A percentile compares a stretch with the other conserved stretches of the same genome.
phyloP scores from a whole-genome alignment of 2,888 invertebrate genomes.

The Ophion ellenae region DNA sequence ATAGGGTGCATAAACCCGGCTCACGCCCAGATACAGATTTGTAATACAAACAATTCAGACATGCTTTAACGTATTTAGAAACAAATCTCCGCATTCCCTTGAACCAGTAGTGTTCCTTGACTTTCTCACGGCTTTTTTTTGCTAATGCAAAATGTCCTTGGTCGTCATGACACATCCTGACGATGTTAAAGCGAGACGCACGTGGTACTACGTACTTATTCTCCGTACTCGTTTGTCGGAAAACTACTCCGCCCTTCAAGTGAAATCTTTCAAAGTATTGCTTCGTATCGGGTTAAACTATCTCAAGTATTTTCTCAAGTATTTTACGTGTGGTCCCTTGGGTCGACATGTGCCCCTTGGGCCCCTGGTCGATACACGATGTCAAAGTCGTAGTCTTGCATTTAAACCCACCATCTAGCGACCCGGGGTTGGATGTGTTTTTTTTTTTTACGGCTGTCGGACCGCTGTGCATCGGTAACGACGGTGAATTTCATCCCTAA shows the following conservation, averaged over 20 bases:
- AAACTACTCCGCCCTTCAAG: constrained; percentile 61
- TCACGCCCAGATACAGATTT: constrained; percentile 72
- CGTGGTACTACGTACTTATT: constrained; percentile 76
- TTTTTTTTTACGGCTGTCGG: constrained; percentile 69
- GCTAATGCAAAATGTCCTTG: constrained; percentile 78
- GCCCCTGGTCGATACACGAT: constrained; percentile 65
- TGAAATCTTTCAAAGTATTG: constrained; percentile 66
- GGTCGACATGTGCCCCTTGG: constrained; percentile 68
- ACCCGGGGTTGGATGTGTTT: constrained; percentile 73
- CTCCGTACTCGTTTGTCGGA: constrained; percentile 55
- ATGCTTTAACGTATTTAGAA: constrained; percentile 79
- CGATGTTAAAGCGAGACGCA: constrained; percentile 73
- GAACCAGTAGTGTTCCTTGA: constrained; percentile 81
- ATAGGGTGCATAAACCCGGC: constrained; percentile 80
- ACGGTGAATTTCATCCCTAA: constrained; percentile 65
- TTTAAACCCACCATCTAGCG: constrained; percentile 74
- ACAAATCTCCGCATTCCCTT: constrained; percentile 78
- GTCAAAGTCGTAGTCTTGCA: constrained; percentile 67
- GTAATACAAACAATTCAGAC: constrained; percentile 79
- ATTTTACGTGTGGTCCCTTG: constrained; percentile 60
- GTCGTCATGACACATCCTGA: constrained; percentile 79
- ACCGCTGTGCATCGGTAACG: constrained; percentile 68
- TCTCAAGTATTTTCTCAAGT: constrained; percentile 47
- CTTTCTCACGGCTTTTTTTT: constrained; percentile 71
- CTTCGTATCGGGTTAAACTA: constrained; percentile 42